Conservation (phyloP, 2,888 invertebrate genomes). For the Diplolepis rosae region DNA sequence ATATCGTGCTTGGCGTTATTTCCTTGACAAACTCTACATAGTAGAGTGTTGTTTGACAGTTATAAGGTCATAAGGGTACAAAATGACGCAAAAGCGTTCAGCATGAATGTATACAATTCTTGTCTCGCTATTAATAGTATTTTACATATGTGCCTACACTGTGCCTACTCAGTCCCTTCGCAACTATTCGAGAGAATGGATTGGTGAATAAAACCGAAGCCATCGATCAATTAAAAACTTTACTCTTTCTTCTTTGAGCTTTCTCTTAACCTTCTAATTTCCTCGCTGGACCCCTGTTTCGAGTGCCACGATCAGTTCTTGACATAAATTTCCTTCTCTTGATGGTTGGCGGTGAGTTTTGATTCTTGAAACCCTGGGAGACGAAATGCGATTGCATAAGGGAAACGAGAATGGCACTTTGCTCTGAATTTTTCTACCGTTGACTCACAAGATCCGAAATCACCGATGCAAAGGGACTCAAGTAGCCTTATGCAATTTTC, state of each 20-base stretch:
- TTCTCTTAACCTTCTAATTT: constrained; percentile 26
- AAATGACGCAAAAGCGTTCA: constrained; percentile 53
- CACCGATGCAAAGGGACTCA: constrained; percentile 84
- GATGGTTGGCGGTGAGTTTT: constrained; percentile 61
- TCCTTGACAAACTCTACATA: constrained; percentile 58
- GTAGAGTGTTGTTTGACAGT: constrained; percentile 54
- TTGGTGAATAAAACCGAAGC: neutral
- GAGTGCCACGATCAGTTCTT: constrained; percentile 66
- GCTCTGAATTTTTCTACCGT: constrained; percentile 80
- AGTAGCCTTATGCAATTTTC: constrained; percentile 89
- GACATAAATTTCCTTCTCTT: constrained; percentile 67
- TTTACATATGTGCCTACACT: constrained; percentile 59
- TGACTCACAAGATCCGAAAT: constrained; percentile 85
- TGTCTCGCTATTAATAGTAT: constrained; percentile 54
- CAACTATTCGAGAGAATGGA: neutral
- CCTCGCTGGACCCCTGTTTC: constrained; percentile 37
- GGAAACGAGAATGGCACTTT: constrained; percentile 84
- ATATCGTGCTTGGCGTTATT: constrained; percentile 48
- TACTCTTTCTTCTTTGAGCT: constrained; percentile 41
- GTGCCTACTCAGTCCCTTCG: constrained; percentile 40
- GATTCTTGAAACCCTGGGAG: constrained; percentile 57
- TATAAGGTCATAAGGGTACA: constrained; percentile 33
- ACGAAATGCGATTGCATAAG: constrained; percentile 85
- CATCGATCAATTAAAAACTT: constrained; percentile 30
- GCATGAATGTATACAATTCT: constrained; percentile 60